Evolutionary conservation across 2,888 invertebrate genomes (phyloP).

Genomic region (Scaptomyza caliginosa): DNA sequence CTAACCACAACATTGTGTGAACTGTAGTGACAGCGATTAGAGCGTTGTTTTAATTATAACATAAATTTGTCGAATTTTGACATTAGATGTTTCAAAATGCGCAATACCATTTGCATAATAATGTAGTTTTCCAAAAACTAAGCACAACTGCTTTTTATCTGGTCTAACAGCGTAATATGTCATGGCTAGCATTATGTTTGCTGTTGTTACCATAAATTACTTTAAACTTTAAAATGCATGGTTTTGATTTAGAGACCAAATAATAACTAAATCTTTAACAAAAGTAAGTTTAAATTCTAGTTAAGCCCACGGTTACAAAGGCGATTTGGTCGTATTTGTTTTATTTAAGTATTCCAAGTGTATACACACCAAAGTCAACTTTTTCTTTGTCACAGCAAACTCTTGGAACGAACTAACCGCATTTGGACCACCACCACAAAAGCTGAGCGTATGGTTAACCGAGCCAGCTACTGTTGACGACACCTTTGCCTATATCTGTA

Average conservation of each 20-base stretch:
- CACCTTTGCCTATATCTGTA: constrained; percentile 33
- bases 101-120: constrained; percentile 41
- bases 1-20: constrained; percentile 42
- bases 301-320: no score
- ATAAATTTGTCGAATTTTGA: constrained; percentile 46
- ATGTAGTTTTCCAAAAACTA: constrained; percentile 34
- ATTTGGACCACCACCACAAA: constrained; percentile 29
- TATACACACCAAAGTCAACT: no score
- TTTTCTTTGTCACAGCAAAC: not conserved
- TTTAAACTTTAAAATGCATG: constrained; percentile 10
- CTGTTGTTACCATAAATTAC: constrained; percentile 24
- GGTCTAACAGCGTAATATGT: no score
- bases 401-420: not conserved
- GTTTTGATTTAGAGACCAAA: constrained; percentile 28
- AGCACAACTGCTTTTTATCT: no score
- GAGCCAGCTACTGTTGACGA: constrained; percentile 34
- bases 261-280: no score
- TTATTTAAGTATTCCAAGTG: no score
- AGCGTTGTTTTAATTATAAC: constrained; percentile 1
- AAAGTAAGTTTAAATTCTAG: no score
- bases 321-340: no score
- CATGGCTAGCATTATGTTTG: constrained; percentile 16
- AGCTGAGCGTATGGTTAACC: constrained; percentile 10
- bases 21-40: constrained; percentile 8
- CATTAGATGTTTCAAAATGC: constrained; percentile 41